A percentile compares a stretch with the other conserved stretches of the same genome.
Evolutionary conservation across 2,113 vertebrate genomes (phyloP).

Genomic region (Podarcis muralis): DNA sequence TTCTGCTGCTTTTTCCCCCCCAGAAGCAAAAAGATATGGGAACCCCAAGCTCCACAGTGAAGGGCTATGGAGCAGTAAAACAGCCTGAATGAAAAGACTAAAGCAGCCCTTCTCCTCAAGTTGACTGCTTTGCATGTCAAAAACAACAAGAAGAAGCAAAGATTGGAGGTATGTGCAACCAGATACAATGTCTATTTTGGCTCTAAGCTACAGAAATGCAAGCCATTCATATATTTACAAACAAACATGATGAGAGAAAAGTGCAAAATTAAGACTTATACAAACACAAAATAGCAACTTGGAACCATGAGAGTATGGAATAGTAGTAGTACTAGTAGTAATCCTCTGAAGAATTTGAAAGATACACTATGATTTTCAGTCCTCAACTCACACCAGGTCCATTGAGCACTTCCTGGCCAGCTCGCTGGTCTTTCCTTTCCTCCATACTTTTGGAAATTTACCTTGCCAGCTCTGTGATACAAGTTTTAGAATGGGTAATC

Average conservation of each 20-base stretch:
- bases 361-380: neutral
- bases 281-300: neutral
- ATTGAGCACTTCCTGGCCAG: neutral
- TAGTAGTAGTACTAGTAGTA: neutral
- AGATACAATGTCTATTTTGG: neutral
- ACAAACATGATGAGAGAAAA: neutral
- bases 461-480: neutral
- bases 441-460: neutral
- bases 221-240: neutral
- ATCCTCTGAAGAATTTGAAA: neutral
- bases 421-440: neutral
- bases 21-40: neutral
- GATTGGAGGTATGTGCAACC: neutral
- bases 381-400: neutral
- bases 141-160: neutral
- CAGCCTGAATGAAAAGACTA: neutral
- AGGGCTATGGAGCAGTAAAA: neutral
- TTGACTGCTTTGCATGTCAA: neutral
- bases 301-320: fast-evolving
- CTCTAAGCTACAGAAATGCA: neutral
- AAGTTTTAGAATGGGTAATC: neutral
- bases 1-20: neutral
- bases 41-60: neutral
- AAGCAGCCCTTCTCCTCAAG: neutral
- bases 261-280: neutral